Conservation (phyloP, 2,797 vertebrate species). For the Sebastes jordani region DNA sequence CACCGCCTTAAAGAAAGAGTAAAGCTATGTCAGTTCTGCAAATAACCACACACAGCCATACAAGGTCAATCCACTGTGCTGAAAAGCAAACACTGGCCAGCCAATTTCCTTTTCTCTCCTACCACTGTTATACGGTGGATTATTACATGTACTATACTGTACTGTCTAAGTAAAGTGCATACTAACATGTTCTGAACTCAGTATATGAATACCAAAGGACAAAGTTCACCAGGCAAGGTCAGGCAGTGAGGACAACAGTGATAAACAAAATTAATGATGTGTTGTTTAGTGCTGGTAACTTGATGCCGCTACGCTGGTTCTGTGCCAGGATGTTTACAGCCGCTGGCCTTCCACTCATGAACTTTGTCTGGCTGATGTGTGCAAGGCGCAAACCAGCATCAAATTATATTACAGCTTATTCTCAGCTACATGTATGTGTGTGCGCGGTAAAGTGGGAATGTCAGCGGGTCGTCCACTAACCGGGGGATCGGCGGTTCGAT, state of each 20-base stretch:
- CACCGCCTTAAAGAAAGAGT: neutral
- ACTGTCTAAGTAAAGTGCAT: neutral
- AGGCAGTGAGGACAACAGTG: neutral
- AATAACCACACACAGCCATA: conserved; percentile 10
- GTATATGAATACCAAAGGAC: conserved; percentile 21
- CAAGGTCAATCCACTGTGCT: neutral
- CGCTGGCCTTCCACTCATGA: neutral
- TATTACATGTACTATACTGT: neutral
- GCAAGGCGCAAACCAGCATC: neutral
- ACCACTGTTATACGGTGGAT: neutral
- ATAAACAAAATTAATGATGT: conserved; percentile 42
- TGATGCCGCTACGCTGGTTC: neutral
- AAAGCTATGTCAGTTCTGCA: conserved; percentile 1
- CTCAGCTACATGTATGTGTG: neutral
- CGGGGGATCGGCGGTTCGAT: too few species aligned
- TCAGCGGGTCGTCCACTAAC: neutral
- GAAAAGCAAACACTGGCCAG: neutral
- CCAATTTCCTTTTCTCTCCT: neutral
- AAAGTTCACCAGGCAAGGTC: conserved; percentile 40
- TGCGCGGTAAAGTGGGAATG: neutral
- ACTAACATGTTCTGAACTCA: neutral
- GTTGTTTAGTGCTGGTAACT: conserved; percentile 47
- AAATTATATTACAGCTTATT: neutral
- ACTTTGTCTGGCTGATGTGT: neutral
- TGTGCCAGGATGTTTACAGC: conserved; percentile 5